Conservation (phyloP, 2,113 vertebrate genomes). For the Serilophus lunatus region DNA sequence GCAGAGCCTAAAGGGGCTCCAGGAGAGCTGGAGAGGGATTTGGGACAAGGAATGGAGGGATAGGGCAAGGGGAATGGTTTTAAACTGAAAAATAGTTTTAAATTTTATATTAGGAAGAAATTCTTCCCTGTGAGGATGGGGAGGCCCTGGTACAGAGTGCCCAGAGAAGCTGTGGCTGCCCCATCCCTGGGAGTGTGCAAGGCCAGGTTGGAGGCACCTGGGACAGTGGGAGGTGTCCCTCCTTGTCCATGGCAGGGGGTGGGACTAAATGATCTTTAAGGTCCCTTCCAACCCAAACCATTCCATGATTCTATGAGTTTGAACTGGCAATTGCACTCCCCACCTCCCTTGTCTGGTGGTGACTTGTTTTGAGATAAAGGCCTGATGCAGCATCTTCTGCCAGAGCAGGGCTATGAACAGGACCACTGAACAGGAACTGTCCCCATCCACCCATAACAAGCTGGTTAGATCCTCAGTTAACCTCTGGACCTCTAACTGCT, state of each 20-base stretch:
- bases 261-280: rapidly evolving
- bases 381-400: not conserved
- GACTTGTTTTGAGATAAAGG: not conserved
- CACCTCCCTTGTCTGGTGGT: not conserved
- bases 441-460: not conserved
- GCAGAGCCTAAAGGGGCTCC: not conserved
- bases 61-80: not conserved
- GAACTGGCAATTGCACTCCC: not conserved
- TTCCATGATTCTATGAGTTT: not conserved
- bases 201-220: not conserved
- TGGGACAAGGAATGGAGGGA: rapidly evolving
- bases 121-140: not conserved
- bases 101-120: not conserved
- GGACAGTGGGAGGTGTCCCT: not conserved
- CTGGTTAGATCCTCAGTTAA: not conserved
- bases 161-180: not conserved
- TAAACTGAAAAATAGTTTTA: rapidly evolving
- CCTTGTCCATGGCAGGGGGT: not conserved
- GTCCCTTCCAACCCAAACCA: not conserved
- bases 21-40: not conserved
- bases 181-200: not conserved
- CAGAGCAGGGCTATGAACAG: not conserved
- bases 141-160: not conserved
- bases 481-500: conserved; percentile 10
- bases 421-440: not conserved